These are phyloP conservation scores for Rosalia funebris DNA, from an alignment of 2,888 invertebrate genomes.

Conservation along the genomic window DNA sequence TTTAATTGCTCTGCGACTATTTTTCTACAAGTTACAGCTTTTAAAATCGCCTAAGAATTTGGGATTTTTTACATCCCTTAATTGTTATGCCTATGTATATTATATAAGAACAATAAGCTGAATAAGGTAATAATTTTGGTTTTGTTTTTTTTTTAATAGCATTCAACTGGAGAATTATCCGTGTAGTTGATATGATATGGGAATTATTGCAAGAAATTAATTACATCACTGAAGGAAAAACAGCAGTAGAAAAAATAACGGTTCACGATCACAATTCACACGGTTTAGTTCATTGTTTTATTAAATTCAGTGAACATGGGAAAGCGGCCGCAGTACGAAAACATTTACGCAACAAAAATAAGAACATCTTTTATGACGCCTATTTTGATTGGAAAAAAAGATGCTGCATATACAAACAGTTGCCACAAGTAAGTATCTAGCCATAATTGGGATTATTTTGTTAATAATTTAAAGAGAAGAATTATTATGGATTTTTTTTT, in stretches of 20 bases:
- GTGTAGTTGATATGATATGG: conserved; percentile 14
- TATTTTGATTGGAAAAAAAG: conserved; percentile 25
- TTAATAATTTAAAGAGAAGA: too few relatives aligned
- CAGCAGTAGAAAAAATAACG: conserved; percentile 17
- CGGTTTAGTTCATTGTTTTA: conserved; percentile 15
- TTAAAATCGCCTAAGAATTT: too few relatives aligned
- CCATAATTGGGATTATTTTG: too few relatives aligned
- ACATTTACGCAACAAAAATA: conserved; percentile 19
- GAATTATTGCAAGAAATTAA: conserved; percentile 18
- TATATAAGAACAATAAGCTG: too few relatives aligned
- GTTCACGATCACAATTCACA: conserved; percentile 13
- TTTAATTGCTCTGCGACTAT: too few relatives aligned
- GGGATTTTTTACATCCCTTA: too few relatives aligned
- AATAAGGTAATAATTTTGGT: too few relatives aligned
- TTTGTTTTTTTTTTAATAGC: conserved; percentile 8
- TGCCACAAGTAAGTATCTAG: conserved; percentile 13
- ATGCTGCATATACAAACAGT: neutral
- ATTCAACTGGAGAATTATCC: conserved; percentile 20
- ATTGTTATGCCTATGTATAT: too few relatives aligned
- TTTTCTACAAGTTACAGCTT: too few relatives aligned
- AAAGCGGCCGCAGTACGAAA: conserved; percentile 14
- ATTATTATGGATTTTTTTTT: too few relatives aligned
- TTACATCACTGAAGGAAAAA: conserved; percentile 19
- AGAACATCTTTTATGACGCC: conserved; percentile 12
- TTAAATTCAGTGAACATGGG: conserved; percentile 21